phyloP scores from a whole-genome alignment of 2,797 vertebrate species.

The Poecile montanus region DNA sequence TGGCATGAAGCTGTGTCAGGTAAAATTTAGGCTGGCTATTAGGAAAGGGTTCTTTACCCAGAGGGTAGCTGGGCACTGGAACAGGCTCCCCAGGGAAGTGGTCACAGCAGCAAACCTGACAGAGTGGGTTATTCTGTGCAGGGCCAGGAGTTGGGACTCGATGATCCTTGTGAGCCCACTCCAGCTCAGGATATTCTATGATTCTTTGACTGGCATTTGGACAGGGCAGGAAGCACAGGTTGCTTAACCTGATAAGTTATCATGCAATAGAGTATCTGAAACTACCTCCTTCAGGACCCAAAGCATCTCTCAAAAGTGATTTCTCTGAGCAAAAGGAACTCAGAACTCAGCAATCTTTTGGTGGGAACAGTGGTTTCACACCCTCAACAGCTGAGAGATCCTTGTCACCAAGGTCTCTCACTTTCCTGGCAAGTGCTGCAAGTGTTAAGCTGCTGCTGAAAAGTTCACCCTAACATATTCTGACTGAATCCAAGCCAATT shows the following conservation, averaged over 20 bases:
- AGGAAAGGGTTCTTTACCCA: neutral
- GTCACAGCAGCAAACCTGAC: neutral
- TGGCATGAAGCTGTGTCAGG: rapidly evolving
- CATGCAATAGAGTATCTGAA: neutral
- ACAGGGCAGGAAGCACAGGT: neutral
- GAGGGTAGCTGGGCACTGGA: neutral
- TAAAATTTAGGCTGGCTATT: neutral
- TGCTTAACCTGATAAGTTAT: neutral
- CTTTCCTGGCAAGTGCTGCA: neutral
- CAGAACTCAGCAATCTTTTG: neutral
- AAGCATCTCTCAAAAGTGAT: neutral
- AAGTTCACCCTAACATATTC: neutral
- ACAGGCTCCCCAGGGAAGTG: neutral
- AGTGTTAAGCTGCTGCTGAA: neutral
- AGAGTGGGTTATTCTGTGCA: neutral
- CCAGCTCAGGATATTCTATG: neutral
- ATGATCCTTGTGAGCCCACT: neutral
- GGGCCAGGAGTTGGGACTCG: rapidly evolving
- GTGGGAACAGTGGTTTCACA: neutral
- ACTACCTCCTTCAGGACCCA: neutral
- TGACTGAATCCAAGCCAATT: neutral
- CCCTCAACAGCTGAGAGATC: neutral
- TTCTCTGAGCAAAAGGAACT: neutral
- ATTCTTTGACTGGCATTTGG: neutral
- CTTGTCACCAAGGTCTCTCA: neutral